Evolutionary conservation across 2,888 invertebrate genomes (phyloP).

Genomic region (Lacanobia wlatinum): DNA sequence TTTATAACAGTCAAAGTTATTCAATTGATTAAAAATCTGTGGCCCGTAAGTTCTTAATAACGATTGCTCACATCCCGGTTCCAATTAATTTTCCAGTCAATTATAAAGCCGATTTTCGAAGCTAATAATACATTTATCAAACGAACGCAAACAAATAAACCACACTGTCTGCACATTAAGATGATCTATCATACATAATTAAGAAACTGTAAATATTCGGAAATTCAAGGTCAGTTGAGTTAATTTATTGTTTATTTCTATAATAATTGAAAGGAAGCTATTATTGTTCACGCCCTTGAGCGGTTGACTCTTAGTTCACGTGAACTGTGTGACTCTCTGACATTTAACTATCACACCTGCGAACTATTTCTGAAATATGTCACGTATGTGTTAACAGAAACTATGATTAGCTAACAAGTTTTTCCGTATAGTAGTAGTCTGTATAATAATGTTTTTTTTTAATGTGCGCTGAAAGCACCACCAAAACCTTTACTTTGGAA

Average conservation of each 20-base stretch:
- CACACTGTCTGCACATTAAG: neutral
- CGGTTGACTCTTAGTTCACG: conserved; percentile 47
- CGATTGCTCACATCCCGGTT: conserved; percentile 28
- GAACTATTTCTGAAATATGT: conserved; percentile 23
- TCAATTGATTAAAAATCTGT: conserved; percentile 40
- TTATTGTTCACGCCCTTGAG: conserved; percentile 55
- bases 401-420: conserved; percentile 15
- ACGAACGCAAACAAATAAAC: conserved; percentile 19
- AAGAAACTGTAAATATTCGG: conserved; percentile 23
- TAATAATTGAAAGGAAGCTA: conserved; percentile 61
- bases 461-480: neutral
- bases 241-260: conserved; percentile 50
- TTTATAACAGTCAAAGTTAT: conserved; percentile 35
- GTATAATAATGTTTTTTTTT: neutral
- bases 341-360: conserved; percentile 48
- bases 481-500: neutral
- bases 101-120: conserved; percentile 23
- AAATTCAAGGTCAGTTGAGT: conserved; percentile 49
- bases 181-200: conserved; percentile 28
- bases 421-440: neutral
- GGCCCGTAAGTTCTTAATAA: conserved; percentile 18
- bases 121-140: conserved; percentile 2
- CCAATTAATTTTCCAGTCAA: conserved; percentile 45
- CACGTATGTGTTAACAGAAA: conserved; percentile 39
- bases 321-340: conserved; percentile 52